Conservation (phyloP, 2,113 vertebrate genomes). For the Phrynocephalus versicolor region DNA sequence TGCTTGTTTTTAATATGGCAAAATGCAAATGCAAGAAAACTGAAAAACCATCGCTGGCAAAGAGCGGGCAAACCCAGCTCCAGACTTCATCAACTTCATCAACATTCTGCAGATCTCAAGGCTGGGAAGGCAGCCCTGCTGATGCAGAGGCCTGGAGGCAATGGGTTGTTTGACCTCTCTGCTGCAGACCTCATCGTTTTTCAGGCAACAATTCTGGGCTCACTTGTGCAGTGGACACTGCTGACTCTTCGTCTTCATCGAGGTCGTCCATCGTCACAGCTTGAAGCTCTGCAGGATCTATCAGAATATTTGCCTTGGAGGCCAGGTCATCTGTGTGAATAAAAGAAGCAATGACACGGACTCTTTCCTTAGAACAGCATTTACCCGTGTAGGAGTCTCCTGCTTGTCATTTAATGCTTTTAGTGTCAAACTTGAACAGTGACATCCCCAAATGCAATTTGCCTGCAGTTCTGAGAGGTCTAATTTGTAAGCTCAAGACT, state of each 20-base stretch:
- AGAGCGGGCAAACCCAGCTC: not conserved
- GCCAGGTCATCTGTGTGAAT: conserved; percentile 88
- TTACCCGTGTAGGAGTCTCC: not conserved
- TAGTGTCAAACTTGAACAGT: no score
- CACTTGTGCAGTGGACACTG: conserved; percentile 86
- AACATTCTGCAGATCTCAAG: not conserved
- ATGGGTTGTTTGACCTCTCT: not conserved
- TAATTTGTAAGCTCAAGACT: no score
- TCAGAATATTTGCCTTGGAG: conserved; percentile 91
- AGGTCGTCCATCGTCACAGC: conserved; percentile 94
- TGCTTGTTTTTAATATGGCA: no score
- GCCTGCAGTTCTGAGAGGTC: no score
- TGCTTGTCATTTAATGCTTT: not conserved
- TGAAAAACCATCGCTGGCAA: no score
- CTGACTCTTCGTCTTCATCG: conserved; percentile 90
- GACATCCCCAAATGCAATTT: no score
- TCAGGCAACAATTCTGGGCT: not conserved
- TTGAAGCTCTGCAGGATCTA: conserved; percentile 92
- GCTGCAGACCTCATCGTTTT: not conserved
- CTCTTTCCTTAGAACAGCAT: not conserved
- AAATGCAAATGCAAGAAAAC: not conserved
- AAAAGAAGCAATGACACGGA: conserved; percentile 29
- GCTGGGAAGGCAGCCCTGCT: not conserved
- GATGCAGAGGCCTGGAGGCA: not conserved
- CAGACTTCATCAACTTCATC: not conserved